These are phyloP conservation scores for Pterostichus niger DNA, from an alignment of 2,888 invertebrate species.

Conservation along the genomic window DNA sequence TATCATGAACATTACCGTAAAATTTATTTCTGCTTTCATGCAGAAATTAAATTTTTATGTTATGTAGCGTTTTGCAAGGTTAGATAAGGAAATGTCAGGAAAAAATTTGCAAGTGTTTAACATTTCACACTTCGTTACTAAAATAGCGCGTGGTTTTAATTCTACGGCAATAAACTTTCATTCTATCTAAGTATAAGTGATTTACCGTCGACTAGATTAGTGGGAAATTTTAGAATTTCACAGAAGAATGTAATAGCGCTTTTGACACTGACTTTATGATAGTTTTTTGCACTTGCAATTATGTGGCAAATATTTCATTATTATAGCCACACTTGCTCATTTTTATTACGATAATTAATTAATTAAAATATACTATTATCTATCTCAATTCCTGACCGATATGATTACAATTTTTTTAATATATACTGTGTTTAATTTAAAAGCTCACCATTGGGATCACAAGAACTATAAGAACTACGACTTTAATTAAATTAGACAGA, in stretches of 20 bases:
- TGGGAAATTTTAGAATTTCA: conserved; percentile 11
- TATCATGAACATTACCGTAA: conserved; percentile 5
- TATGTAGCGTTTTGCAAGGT: not conserved
- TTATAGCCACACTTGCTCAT: too few relatives aligned
- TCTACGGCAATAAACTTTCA: conserved; percentile 14
- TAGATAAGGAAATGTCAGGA: not conserved
- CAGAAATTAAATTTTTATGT: conserved; percentile 1
- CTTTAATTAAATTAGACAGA: too few relatives aligned
- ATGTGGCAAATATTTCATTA: too few relatives aligned
- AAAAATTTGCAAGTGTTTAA: conserved; percentile 6
- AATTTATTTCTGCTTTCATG: conserved; percentile 14
- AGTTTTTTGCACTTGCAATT: too few relatives aligned
- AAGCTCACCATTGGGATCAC: too few relatives aligned
- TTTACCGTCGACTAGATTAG: conserved; percentile 6
- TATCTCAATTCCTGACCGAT: too few relatives aligned
- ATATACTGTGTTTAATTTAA: too few relatives aligned
- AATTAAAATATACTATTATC: too few relatives aligned
- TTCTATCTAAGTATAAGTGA: conserved; percentile 7
- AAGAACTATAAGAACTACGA: too few relatives aligned
- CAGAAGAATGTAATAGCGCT: not conserved
- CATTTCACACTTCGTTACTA: conserved; percentile 14
- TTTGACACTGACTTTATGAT: not conserved
- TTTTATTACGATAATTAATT: too few relatives aligned
- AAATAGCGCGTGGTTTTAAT: not conserved
- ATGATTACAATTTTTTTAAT: too few relatives aligned